These are phyloP conservation scores for Hirtodrosophila trivittata DNA, from an alignment of 2,888 invertebrate species.

Conservation along the genomic window DNA sequence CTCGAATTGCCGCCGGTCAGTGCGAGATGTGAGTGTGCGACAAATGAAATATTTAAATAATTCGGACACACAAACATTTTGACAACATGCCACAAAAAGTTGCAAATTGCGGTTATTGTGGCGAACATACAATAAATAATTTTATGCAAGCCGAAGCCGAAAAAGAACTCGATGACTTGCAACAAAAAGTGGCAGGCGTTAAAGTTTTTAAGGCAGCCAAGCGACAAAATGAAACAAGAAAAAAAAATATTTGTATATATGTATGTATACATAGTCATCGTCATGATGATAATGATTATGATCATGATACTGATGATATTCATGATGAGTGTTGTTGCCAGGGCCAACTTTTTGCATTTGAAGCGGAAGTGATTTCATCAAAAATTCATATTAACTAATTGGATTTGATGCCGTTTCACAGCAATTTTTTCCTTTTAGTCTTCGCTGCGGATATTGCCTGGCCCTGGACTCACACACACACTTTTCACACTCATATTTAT, in stretches of 20 bases:
- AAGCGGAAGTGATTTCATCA: slow-evolving; percentile 78
- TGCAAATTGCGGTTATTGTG: slow-evolving; percentile 79
- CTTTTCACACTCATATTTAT: slow-evolving; percentile 1
- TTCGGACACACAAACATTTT: slow-evolving; percentile 71
- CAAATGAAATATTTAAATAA: slow-evolving; percentile 77
- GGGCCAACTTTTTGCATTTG: slow-evolving; percentile 54
- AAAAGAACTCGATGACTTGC: slow-evolving; percentile 61
- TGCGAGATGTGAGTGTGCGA: slow-evolving; percentile 45
- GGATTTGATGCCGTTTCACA: slow-evolving; percentile 69
- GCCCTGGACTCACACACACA: slow-evolving; percentile 20
- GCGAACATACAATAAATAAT: slow-evolving; percentile 62
- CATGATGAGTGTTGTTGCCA: slow-evolving; percentile 12
- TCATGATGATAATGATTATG: slow-evolving; percentile 19
- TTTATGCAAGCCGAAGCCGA: slow-evolving; percentile 46
- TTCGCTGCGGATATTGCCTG: slow-evolving; percentile 62
- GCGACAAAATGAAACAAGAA: slow-evolving; percentile 10
- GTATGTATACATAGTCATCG: slow-evolving; percentile 46
- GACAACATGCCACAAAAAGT: slow-evolving; percentile 77
- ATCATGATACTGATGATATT: slow-evolving; percentile 10
- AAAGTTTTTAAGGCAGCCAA: slow-evolving; percentile 60
- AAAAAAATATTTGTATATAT: slow-evolving; percentile 26
- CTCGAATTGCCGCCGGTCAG: slow-evolving; percentile 9
- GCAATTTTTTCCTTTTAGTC: slow-evolving; percentile 26
- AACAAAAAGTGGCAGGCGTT: slow-evolving; percentile 49
- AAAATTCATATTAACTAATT: slow-evolving; percentile 80